phyloP scores from a whole-genome alignment of 2,113 vertebrate species.

The Saguinus imperator region DNA sequence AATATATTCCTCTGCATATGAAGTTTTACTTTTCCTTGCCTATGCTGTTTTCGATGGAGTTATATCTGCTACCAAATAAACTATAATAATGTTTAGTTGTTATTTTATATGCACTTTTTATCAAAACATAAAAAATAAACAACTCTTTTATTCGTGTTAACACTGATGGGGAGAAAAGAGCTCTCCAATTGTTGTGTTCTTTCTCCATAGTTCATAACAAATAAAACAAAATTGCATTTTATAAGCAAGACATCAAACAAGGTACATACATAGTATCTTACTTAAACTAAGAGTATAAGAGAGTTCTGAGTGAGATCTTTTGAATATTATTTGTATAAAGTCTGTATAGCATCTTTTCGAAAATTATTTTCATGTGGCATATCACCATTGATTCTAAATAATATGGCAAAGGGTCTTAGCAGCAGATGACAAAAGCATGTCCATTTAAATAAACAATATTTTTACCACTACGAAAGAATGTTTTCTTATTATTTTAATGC shows the following conservation, averaged over 20 bases:
- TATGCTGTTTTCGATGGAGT: not conserved
- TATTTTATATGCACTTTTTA: not conserved
- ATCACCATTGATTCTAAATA: constrained; percentile 39
- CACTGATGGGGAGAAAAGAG: not conserved
- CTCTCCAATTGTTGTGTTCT: constrained; percentile 7
- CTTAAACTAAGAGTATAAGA: too few relatives aligned
- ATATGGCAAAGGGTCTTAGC: not conserved
- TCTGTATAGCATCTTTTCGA: constrained; percentile 27
- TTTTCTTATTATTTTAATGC: not conserved
- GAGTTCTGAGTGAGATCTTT: not conserved
- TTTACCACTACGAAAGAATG: not conserved
- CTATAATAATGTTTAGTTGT: not conserved
- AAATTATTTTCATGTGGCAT: not conserved
- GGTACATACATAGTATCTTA: too few relatives aligned
- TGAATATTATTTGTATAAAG: constrained; percentile 28
- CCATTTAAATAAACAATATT: constrained; percentile 51
- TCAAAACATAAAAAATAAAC: not conserved
- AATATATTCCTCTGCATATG: not conserved
- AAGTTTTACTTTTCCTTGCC: not conserved
- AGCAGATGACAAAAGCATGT: constrained; percentile 43
- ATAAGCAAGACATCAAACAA: not conserved
- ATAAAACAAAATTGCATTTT: constrained; percentile 15
- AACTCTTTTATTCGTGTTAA: not conserved
- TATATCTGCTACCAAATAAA: not conserved
- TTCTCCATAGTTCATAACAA: not conserved